Base-by-base conservation (phyloP, 2,113 vertebrate species). In the Neoarius graeffei region DNA sequence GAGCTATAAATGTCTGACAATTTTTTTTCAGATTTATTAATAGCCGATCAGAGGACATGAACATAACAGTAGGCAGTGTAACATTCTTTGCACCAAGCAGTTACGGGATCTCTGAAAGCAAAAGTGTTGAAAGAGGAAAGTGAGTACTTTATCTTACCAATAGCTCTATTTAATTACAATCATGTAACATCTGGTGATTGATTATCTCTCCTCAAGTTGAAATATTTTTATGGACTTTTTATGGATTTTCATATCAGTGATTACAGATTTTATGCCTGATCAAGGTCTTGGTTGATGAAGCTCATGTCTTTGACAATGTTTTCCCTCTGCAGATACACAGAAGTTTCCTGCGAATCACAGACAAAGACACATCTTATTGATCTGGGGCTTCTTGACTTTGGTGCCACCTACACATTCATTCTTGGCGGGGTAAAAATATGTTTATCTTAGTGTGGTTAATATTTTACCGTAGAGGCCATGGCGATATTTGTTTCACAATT, bases 371-470 rank as follows among this genome's bases (percentile, higher is more conserved):
- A 95, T 89, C 67, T 77, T 8, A 77, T 98, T 48, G 85, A 96
- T 88, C 92, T 99, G 27, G 97, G 97, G 56, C 94, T 98, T 67
- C 94, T 99, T 77, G 96, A 99, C 91, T 98, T 97, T 1, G 98
- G 97, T 14, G 96, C 95, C 0, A 93, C 95, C 0, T 99, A 99
- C 93, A 96, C 97, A 0, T 0, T 97, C 85, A 92, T 98, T 80
- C 94, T 99, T 87, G 90, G 62, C 30, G 92, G 94, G 35, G 98
- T 99, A 94, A 94, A 91, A 57, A 35, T 3, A 20, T 73, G 50
- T 86, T 77, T 14, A 30, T 50, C 27, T 35, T 25, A 25, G 62
- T 87, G 35, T 83, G 77, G 80, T 85, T 82, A 87, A 86, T 87
- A 56, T 89, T 64, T 71, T 52, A 64, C 69, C 60, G 35, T 13